A percentile compares a stretch with the other conserved stretches of the same genome.
phyloP scores from a whole-genome alignment of 2,797 vertebrate species.

The Pseudochirops corinnae region DNA sequence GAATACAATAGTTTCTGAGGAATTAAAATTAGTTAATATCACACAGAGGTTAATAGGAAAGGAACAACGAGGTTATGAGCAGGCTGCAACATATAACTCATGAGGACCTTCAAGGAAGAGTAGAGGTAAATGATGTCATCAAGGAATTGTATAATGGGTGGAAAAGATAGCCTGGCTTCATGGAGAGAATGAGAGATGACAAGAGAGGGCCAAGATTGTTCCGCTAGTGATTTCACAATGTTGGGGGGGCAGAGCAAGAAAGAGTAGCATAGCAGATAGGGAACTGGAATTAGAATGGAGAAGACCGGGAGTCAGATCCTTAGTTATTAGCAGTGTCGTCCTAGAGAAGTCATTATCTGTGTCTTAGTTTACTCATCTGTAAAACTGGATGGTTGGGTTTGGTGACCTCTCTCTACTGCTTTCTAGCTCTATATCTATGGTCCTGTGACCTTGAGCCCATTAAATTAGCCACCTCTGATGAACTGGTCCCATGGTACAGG shows the following conservation, averaged over 20 bases:
- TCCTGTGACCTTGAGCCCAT: neutral
- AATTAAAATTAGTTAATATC: neutral
- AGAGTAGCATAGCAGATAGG: neutral
- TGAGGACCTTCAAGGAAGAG: neutral
- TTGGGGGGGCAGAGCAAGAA: neutral
- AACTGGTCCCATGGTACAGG: neutral
- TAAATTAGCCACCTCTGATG: neutral
- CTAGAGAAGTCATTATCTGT: too few species aligned
- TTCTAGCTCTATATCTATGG: neutral
- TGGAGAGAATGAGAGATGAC: neutral
- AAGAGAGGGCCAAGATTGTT: neutral
- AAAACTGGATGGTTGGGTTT: neutral
- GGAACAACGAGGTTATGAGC: neutral
- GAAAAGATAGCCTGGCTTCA: neutral
- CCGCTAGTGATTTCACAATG: neutral
- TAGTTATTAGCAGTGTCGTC: too few species aligned
- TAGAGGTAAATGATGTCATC: neutral
- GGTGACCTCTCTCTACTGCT: neutral
- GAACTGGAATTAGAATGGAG: neutral
- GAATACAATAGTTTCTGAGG: neutral
- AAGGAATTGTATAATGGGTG: neutral
- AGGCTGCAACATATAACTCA: neutral
- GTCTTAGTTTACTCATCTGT: too few species aligned
- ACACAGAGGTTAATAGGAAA: neutral
- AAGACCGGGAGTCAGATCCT: too few species aligned